These are phyloP conservation scores for Progne subis DNA, from an alignment of 2,113 vertebrate genomes.

Conservation along the genomic window DNA sequence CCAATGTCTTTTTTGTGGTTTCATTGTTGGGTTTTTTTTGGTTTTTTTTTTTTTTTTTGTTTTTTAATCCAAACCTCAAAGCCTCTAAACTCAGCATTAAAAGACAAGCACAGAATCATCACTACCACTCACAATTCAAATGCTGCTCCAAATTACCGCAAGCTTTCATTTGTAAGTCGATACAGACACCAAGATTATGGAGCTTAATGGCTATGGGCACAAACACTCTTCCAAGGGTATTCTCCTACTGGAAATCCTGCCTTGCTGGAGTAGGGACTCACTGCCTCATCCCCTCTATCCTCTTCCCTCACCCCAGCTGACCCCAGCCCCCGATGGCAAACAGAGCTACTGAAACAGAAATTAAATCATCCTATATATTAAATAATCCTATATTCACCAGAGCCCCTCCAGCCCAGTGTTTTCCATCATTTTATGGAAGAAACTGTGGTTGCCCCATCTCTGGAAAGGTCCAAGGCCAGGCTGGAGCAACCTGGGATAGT, in stretches of 20 bases:
- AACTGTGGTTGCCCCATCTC: not conserved
- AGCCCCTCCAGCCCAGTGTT: not conserved
- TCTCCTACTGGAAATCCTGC: conserved; percentile 3
- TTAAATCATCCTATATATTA: not conserved
- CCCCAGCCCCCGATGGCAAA: not conserved
- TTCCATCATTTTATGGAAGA: not conserved
- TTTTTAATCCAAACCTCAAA: conserved; percentile 70
- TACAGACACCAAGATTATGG: conserved; percentile 46
- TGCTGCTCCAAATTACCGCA: conserved; percentile 65
- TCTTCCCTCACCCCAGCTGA: not conserved
- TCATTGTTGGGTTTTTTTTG: conserved; percentile 25
- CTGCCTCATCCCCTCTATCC: not conserved
- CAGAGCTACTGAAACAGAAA: not conserved
- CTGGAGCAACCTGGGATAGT: not conserved
- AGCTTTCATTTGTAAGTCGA: conserved; percentile 51
- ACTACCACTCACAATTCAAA: conserved; percentile 61
- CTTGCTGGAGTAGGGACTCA: not conserved
- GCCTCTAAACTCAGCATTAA: conserved; percentile 53
- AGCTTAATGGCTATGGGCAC: conserved; percentile 39
- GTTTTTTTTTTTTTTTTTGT: too few relatives aligned
- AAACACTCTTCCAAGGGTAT: not conserved
- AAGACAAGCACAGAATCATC: conserved; percentile 68
- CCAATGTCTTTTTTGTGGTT: conserved; percentile 71
- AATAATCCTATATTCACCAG: not conserved
- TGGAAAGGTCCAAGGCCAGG: not conserved